Evolutionary conservation across 2,888 invertebrate genomes (phyloP).

Genomic region (Atethmia centrago): DNA sequence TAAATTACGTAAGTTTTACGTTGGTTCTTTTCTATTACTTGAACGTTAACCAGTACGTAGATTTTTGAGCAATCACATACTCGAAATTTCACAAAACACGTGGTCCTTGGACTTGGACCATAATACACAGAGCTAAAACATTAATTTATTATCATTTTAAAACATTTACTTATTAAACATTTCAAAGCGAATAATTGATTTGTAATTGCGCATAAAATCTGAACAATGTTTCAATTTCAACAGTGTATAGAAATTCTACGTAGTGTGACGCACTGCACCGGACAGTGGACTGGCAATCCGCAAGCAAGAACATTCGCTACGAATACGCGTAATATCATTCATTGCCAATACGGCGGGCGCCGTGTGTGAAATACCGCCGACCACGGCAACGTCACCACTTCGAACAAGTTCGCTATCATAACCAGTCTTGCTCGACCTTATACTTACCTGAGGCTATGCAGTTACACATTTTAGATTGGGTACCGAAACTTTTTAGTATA

Average conservation of each 20-base stretch:
- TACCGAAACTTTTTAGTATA: constrained; percentile 13
- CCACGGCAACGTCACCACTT: constrained; percentile 29
- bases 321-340: constrained; percentile 51
- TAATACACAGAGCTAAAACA: constrained; percentile 20
- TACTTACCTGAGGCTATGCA: constrained; percentile 41
- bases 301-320: constrained; percentile 30
- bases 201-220: constrained; percentile 42
- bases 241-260: constrained; percentile 43
- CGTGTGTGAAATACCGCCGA: constrained; percentile 51
- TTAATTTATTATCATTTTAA: constrained; percentile 1
- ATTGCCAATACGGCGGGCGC: constrained; percentile 52
- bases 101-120: neutral
- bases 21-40: constrained; percentile 9
- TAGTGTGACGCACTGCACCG: constrained; percentile 44
- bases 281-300: constrained; percentile 17
- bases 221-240: constrained; percentile 46
- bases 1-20: constrained; percentile 27
- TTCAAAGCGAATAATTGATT: constrained; percentile 33
- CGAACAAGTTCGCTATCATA: constrained; percentile 46
- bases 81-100: constrained; percentile 14
- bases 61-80: neutral
- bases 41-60: constrained; percentile 3
- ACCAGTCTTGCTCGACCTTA: constrained; percentile 62
- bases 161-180: constrained; percentile 31
- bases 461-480: constrained; percentile 23